phyloP scores from a whole-genome alignment of 2,888 invertebrate species.

The Hydraecia micacea region DNA sequence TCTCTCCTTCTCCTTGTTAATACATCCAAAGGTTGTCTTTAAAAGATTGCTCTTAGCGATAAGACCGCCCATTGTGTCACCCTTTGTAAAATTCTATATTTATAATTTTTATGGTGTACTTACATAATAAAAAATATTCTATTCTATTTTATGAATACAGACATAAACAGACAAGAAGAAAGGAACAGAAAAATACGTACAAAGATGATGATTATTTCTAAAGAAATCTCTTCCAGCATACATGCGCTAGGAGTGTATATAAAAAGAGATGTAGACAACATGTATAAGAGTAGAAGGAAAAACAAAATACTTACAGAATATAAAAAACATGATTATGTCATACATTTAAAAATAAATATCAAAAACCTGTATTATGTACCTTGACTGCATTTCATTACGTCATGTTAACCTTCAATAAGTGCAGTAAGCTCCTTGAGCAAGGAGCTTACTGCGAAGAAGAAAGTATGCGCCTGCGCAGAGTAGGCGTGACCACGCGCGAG shows the following conservation, averaged over 20 bases:
- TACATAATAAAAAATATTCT: no score
- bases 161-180: no score
- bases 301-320: background rate
- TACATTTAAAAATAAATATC: constrained; percentile 13
- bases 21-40: no score
- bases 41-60: no score
- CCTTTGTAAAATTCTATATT: no score
- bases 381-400: constrained; percentile 43
- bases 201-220: no score
- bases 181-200: background rate
- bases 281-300: background rate
- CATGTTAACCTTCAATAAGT: constrained; percentile 43
- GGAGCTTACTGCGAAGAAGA: no score
- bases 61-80: no score
- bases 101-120: no score
- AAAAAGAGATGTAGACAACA: background rate
- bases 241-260: background rate
- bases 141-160: no score
- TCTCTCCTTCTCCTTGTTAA: no score
- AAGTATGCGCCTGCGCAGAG: constrained; percentile 65
- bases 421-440: constrained; percentile 55
- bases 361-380: constrained; percentile 33
- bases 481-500: constrained; percentile 59
- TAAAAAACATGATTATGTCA: constrained; percentile 26
- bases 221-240: no score